Conservation (phyloP, 2,888 invertebrate genomes). For the Colostygia pectinataria region DNA sequence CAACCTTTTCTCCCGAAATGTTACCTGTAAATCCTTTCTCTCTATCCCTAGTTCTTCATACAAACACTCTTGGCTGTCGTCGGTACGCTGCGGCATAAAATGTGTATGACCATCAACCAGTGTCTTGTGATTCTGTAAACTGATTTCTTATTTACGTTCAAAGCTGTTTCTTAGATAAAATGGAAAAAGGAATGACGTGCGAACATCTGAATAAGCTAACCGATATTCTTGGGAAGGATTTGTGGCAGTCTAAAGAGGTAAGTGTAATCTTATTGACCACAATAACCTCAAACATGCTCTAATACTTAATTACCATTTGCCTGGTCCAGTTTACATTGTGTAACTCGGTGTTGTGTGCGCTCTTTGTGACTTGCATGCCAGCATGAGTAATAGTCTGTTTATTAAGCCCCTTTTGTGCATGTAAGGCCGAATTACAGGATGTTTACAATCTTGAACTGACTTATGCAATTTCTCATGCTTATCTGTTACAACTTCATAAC, state of each 20-base stretch:
- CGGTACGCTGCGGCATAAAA: constrained; percentile 51
- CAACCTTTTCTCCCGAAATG: constrained; percentile 61
- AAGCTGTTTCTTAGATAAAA: constrained; percentile 50
- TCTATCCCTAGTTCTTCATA: constrained; percentile 40
- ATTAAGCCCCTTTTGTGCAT: constrained; percentile 9
- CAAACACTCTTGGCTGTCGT: constrained; percentile 40
- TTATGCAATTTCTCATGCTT: constrained; percentile 21
- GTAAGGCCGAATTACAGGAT: constrained; percentile 9
- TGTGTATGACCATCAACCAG: constrained; percentile 62
- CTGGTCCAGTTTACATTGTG: constrained; percentile 61
- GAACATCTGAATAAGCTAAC: constrained; percentile 75
- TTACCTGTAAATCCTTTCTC: constrained; percentile 47
- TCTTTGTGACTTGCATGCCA: constrained; percentile 30
- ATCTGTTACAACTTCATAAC: constrained; percentile 2
- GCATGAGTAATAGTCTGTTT: constrained; percentile 17
- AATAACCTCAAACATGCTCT: constrained; percentile 69
- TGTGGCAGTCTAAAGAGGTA: constrained; percentile 77
- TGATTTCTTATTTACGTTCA: constrained; percentile 59
- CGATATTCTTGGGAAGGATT: constrained; percentile 65
- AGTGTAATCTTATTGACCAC: constrained; percentile 39
- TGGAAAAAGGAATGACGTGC: constrained; percentile 78
- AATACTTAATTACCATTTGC: constrained; percentile 60
- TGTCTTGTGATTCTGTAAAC: constrained; percentile 55
- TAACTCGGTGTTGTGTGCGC: constrained; percentile 27
- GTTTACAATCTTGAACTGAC: constrained; percentile 19